phyloP scores from a whole-genome alignment of 1,140 invertebrate species.

The Drosophila sechellia region DNA sequence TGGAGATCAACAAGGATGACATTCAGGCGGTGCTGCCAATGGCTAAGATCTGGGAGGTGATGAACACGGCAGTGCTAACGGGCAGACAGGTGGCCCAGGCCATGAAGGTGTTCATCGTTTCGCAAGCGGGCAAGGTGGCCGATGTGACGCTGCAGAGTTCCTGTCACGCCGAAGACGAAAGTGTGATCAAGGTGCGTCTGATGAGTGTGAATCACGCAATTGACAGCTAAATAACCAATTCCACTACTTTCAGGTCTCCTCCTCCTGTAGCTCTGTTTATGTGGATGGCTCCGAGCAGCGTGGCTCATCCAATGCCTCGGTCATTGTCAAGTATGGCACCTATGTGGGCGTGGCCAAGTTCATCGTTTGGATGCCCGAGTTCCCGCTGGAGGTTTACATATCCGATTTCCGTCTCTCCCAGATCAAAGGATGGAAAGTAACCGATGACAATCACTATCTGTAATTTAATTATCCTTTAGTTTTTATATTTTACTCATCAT shows the following conservation, averaged over 20 bases:
- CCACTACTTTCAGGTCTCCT: constrained; percentile 90
- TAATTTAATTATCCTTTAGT: constrained; percentile 53
- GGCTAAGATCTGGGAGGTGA: constrained; percentile 97
- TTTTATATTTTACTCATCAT: background rate
- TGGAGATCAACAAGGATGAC: constrained; percentile 97
- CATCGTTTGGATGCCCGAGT: constrained; percentile 98
- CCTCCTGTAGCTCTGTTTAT: constrained; percentile 98
- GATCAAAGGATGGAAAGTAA: constrained; percentile 94
- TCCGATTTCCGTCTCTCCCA: constrained; percentile 95
- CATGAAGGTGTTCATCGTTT: constrained; percentile 98
- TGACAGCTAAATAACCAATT: background rate
- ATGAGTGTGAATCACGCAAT: too few species aligned
- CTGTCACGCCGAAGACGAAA: constrained; percentile 97
- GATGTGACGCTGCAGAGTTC: constrained; percentile 98
- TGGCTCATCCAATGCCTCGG: constrained; percentile 96
- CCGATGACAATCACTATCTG: constrained; percentile 88
- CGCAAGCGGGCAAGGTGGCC: constrained; percentile 95
- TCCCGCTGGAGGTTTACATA: constrained; percentile 95
- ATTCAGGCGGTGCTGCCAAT: constrained; percentile 97
- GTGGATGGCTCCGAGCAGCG: constrained; percentile 98
- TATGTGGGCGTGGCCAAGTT: constrained; percentile 95
- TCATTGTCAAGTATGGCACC: constrained; percentile 96
- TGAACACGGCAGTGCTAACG: constrained; percentile 98
- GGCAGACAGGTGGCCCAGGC: constrained; percentile 96
- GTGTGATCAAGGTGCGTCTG: constrained; percentile 94